Base-by-base conservation (phyloP, 64 coral and sea anemone genomes). In the Catalaphyllia jardinei region DNA sequence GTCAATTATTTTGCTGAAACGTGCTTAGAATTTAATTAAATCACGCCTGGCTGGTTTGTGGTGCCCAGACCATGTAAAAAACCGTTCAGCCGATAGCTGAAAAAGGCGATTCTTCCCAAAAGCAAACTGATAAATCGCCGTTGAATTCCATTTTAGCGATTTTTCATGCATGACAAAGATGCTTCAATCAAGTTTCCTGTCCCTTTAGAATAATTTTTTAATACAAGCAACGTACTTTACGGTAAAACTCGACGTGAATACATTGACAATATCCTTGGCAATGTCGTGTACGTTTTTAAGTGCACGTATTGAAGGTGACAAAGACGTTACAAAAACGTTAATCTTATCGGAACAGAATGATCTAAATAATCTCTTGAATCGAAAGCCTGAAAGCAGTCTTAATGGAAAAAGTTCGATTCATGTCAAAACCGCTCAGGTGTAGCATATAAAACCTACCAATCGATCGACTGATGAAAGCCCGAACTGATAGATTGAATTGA, bases 1-100 rank as follows among this genome's bases (percentile, higher is more conserved):
- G 74, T 51, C 39, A 51, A 10, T 22, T 22, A 77, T 46, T 46
- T 77, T 0, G 18, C 74, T 77, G 31, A 51, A 22, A 77, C 74
- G 38, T 77, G 74, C 74, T 77, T 42, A 51, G 74, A 77, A 77
- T 77, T 49, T 50, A 38, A 77, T 77, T 51, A 77, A 51, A 46
- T 42, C 35, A 77, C 74, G 35, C 20, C 0, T 9, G 54, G 74
- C 0, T 12, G 10, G 74, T 4, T 24, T 69, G 29, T 74, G 31
- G 9, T 28, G 5, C 24, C 1, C 29, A 8, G 29, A 18, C 72
- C 29, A 27, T 24, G n/a, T 24, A 33, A 33, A 14, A 74, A 30
- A 46, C 42, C 31, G 29, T 33, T 13, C 29, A 33, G 29, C 10
- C 31, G 5, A 15, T 33, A 74, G 24, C 18, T 74, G 13, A 13